Evolutionary conservation across 2,888 invertebrate genomes (phyloP), one percentile per base, ranked within the genome.

Genomic region (Epirrhoe alternata): DNA sequence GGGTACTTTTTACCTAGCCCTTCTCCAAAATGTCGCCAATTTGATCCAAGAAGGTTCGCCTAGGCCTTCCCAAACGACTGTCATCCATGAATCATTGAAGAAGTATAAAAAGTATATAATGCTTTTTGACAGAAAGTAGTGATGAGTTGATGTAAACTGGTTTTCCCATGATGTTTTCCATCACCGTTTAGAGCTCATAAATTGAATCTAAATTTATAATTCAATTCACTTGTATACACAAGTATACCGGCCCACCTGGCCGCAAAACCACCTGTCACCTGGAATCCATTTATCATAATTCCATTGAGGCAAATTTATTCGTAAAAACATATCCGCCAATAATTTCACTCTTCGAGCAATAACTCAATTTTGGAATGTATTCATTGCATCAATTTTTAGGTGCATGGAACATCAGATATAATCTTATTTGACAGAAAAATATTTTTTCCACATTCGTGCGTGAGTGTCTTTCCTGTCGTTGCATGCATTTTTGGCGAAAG

Each of bases 261-360:
- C 77, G 80, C 79, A 85, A 85, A 86, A 82, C 82, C 81, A 84
- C 85, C 84, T 86, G 86, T 87, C 88, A 88, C 79, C 76, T 74
- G 68, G 70, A 69, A 74, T 78, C 84, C 84, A 89, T 89, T 86
- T 87, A 89, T 89, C 86, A 87, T 85, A 84, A 86, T 84, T 81
- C 78, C 77, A 77, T 76, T 77, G 76, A 83, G 74, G 76, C 71
- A 71, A 64, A 71, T 69, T 64, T 61, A 61, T 68, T 64, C 64
- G 66, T 73, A 76, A 76, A 76, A 77, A 77, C 74, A 74, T 72
- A 78, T 78, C 74, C 71, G 64, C 68, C 62, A 67, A 66, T 62
- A 62, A 66, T 68, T 68, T 54, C 59, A 62, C 49, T 53, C 56
- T 63, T 49, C n/a, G 35, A 53, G 49, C 64, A 52, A 51, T 56